A percentile compares a stretch with the other conserved stretches of the same genome.
phyloP scores from a whole-genome alignment of 2,797 vertebrate genomes.

The Cuculus canorus region DNA sequence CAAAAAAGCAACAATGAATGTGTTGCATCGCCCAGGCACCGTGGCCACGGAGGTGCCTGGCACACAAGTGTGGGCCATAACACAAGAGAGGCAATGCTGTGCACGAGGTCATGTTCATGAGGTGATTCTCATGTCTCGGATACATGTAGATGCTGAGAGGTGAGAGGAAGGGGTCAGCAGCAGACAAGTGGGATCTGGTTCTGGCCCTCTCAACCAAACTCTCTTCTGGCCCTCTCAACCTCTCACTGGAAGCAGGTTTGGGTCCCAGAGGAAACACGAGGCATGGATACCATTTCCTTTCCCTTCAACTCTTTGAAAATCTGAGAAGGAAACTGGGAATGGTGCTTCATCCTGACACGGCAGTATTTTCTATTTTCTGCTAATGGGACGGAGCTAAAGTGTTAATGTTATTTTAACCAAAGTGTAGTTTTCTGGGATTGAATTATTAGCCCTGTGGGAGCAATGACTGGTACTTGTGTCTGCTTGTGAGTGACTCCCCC shows the following conservation, averaged over 20 bases:
- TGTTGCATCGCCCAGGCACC: too few species aligned
- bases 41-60: background rate
- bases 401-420: background rate
- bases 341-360: background rate
- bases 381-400: background rate
- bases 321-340: background rate
- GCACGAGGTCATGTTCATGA: fast-evolving
- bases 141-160: background rate
- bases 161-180: fast-evolving
- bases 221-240: background rate
- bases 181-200: fast-evolving
- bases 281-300: background rate
- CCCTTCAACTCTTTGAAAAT: background rate
- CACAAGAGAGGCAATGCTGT: too few species aligned
- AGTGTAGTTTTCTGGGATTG: background rate
- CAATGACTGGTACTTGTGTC: background rate
- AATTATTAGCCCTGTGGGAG: background rate
- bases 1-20: background rate
- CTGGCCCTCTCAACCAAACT: background rate
- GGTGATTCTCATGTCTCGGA: background rate
- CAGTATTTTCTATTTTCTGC: background rate
- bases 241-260: background rate
- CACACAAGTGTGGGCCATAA: fast-evolving
- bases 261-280: background rate
- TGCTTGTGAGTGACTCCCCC: background rate